Evolutionary conservation across 2,888 invertebrate species (phyloP), one percentile per base, ranked within the genome.

Genomic region (Oligia latruncula): DNA sequence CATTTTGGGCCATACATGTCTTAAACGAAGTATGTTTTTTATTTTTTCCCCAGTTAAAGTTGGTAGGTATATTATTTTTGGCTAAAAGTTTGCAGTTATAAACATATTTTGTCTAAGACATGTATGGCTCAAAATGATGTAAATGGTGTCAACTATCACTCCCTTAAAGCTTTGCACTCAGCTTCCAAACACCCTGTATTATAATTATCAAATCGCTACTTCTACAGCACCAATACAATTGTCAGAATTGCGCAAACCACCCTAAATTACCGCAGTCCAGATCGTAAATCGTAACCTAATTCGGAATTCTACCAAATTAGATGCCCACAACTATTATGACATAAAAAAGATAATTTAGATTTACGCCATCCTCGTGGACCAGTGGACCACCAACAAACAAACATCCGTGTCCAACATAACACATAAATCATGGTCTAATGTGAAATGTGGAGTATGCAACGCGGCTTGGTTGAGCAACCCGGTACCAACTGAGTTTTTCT

Each of bases 361-460:
- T 88, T 89, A 88, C 88, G 46, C 79, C 83, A 86, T 89, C 84
- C 89, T 83, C 76, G 17, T 58, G 43, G 89, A 87, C 89, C 88
- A 82, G 89, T 84, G 43, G 86, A 84, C 88, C 84, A 82, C 88
- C 87, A 83, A 82, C 89, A 81, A 79, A 83, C 85, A 73, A 78
- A 87, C 89, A 89, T 89, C 86, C 86, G 88, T 55, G 67, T 52
- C 77, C 84, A 82, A 70, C 66, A 78, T 55, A 86, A 73, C 79
- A 83, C 73, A 88, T 88, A 89, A 88, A 88, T 88, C 84, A 82
- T 74, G 64, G 67, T 17, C 49, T 83, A 88, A 89, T 83, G 70
- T 40, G 80, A 62, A 70, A 70, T 73, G 55, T 67, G 73, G 40
- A 86, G 65, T 76, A 78, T 64, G 65, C 66, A 75, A 80, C 66